These are phyloP conservation scores for Sabellastarte sp. DNA, from an alignment of 2,888 invertebrate genomes.

Conservation along the genomic window DNA sequence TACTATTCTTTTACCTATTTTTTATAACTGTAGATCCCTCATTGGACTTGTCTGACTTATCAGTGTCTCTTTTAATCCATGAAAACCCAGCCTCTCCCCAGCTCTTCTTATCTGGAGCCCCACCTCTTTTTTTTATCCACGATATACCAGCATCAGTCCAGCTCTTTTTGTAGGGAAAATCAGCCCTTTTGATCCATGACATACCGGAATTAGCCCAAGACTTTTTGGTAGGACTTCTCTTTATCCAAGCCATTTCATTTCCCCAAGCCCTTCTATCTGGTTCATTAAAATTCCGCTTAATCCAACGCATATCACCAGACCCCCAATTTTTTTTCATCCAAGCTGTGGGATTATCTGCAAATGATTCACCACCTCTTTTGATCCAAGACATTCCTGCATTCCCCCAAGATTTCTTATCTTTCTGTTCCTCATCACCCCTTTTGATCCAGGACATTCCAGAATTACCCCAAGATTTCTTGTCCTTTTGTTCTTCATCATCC, in stretches of 20 bases:
- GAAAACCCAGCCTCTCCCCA: constrained; percentile 24
- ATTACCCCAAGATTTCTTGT: constrained; percentile 13
- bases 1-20: too few species aligned
- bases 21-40: too few species aligned
- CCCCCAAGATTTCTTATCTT: constrained; percentile 22
- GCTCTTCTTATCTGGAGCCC: constrained; percentile 9
- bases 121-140: background rate
- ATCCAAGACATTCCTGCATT: constrained; percentile 26
- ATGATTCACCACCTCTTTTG: constrained; percentile 13
- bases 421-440: constrained; percentile 12
- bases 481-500: constrained; percentile 4
- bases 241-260: constrained; percentile 19
- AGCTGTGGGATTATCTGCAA: constrained; percentile 17
- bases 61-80: constrained; percentile 24
- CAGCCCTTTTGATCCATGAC: constrained; percentile 17
- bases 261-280: constrained; percentile 14
- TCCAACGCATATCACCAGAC: constrained; percentile 3
- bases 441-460: constrained; percentile 28
- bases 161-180: constrained; percentile 8
- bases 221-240: constrained; percentile 15
- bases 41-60: too few species aligned
- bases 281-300: background rate
- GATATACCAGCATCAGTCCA: constrained; percentile 6
- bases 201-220: constrained; percentile 16
- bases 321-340: constrained; percentile 22